A percentile compares a stretch with the other conserved stretches of the same genome.
phyloP scores from a whole-genome alignment of 1,140 invertebrate species.

The Tetragonula clypearis region DNA sequence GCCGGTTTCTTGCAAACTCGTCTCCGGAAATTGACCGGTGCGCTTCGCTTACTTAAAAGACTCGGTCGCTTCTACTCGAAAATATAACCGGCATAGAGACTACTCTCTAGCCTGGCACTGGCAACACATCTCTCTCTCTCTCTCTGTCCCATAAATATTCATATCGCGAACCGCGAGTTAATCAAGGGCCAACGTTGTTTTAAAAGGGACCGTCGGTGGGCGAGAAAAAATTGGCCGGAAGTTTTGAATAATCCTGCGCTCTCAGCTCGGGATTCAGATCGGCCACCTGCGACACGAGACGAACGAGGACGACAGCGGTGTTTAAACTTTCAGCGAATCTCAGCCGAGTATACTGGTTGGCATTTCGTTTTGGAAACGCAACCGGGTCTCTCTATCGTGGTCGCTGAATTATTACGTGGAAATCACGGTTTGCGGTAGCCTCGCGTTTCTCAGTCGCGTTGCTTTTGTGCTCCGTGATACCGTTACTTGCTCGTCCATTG shows the following conservation, averaged over 20 bases:
- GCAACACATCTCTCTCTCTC: background rate
- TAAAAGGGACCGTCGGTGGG: conserved; percentile 39
- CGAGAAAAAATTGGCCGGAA: conserved; percentile 28
- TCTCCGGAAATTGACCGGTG: conserved; percentile 58
- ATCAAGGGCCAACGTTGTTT: conserved; percentile 55
- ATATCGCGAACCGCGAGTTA: conserved; percentile 56
- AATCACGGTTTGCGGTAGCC: background rate
- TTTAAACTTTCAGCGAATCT: conserved; percentile 5
- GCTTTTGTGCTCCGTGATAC: background rate
- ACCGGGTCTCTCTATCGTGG: background rate
- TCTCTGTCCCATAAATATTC: conserved; percentile 57
- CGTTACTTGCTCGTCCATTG: conserved; percentile 7
- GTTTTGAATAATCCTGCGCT: conserved; percentile 50
- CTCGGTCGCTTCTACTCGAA: conserved; percentile 19
- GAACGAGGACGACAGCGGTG: background rate
- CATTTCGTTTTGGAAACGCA: background rate
- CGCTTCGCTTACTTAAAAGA: conserved; percentile 23
- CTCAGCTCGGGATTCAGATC: conserved; percentile 3
- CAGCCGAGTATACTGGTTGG: background rate
- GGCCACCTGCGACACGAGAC: conserved; percentile 21
- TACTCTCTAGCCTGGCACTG: background rate
- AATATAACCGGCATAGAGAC: conserved; percentile 28
- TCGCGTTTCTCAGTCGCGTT: background rate
- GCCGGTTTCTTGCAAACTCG: conserved; percentile 47
- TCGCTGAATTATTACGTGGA: conserved; percentile 20